Evolutionary conservation across 2,888 invertebrate genomes (phyloP), one percentile per base, ranked within the genome.

Genomic region (Agriotes lineatus): DNA sequence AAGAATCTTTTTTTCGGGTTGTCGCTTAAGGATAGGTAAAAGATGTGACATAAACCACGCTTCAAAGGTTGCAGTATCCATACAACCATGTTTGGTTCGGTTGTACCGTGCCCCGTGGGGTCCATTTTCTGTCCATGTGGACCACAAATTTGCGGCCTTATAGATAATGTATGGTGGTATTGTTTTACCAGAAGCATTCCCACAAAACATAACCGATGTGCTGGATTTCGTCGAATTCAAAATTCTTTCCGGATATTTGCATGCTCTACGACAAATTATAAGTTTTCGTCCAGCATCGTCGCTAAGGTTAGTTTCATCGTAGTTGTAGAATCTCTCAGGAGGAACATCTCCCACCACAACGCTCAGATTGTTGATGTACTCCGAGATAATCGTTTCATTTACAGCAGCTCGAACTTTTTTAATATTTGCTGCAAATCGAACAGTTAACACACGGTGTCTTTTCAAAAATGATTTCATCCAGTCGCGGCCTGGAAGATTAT

Each of bases 21-120:
- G 59, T 37, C 71, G 63, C 59, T 73, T 75, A 10, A 76, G 44
- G 37, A 69, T 69, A 39, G 77, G 77, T 22, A 82, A 22, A 12
- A 73, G 44, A 56, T 71, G 44, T 16, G 74, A 39, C 16, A 16
- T 12, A 37, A 75, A 75, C 71, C 71, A 72, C n/a, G 69, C 70
- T 54, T 72, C 67, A 67, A 73, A 76, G 19, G 58, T 66, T 16
- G 25, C 52, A 0, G n/a, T 16, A 35, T 76, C 72, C 9, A 76
- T 58, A 72, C 75, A 76, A 0, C 72, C 81, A 57, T 72, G 75
- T 68, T 77, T 77, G 5, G 76, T 75, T 10, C 77, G 50, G 62
- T 80, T 82, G 63, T 80, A 84, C 2, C 77, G 45, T 57, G 73
- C 56, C 68, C 77, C 69, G 33, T 22, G 37, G n/a, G 80, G 82